Percentiles rank a stretch among this genome's conserved stretches.
These are phyloP conservation scores for Hyposoter didymator DNA, from an alignment of 2,888 invertebrate species.

Conservation along the genomic window DNA sequence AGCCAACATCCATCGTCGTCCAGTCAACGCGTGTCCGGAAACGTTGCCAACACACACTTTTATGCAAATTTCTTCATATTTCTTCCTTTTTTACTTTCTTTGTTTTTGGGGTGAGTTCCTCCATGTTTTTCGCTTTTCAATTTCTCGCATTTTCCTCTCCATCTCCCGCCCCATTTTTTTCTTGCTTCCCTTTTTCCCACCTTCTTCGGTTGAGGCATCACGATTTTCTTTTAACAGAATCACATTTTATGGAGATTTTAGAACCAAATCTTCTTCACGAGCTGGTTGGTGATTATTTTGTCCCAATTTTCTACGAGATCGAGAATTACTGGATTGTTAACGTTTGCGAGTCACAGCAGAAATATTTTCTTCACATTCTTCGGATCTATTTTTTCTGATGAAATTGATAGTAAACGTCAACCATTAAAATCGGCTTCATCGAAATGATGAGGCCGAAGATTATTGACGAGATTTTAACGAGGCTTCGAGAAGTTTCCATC, in stretches of 20 bases:
- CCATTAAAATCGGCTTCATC: not conserved
- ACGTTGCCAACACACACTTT: conserved; percentile 25
- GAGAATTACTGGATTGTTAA: too few species aligned
- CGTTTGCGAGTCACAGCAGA: not conserved
- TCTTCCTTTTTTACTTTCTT: conserved; percentile 70
- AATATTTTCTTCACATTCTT: too few species aligned
- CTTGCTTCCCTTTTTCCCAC: not conserved
- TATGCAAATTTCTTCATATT: conserved; percentile 1
- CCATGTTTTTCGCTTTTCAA: conserved; percentile 51
- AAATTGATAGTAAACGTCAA: not conserved
- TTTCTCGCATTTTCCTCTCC: not conserved
- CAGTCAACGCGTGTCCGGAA: conserved; percentile 10
- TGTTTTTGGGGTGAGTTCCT: conserved; percentile 61
- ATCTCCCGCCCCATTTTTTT: not conserved
- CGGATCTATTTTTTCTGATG: too few species aligned
- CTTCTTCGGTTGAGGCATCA: not conserved
- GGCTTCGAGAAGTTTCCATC: not conserved
- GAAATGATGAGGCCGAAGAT: not conserved
- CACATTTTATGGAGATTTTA: not conserved
- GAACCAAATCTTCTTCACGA: too few species aligned
- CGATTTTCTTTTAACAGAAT: not conserved
- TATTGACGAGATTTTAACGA: conserved; percentile 1
- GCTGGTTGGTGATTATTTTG: not conserved
- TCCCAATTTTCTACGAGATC: not conserved
- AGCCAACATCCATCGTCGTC: conserved; percentile 33